phyloP scores from a whole-genome alignment of 2,797 vertebrate genomes.

The Labeo calbasu region DNA sequence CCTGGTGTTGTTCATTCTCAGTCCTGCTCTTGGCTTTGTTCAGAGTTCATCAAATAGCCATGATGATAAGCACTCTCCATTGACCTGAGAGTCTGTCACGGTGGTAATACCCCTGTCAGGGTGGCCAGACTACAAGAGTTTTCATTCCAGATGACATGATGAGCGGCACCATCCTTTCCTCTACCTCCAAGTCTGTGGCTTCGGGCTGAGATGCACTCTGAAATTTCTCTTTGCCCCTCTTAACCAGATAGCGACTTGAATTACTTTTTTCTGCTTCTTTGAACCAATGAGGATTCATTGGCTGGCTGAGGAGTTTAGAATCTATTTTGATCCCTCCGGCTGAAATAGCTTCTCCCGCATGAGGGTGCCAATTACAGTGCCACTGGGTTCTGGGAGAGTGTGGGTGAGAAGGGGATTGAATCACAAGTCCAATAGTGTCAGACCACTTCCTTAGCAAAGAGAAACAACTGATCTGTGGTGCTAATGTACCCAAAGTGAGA shows the following conservation, averaged over 20 bases:
- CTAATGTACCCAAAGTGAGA: conserved; percentile 21
- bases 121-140: conserved; percentile 30
- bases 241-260: conserved; percentile 29
- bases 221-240: conserved; percentile 41
- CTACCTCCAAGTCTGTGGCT: conserved; percentile 7
- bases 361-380: conserved; percentile 73
- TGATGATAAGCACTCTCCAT: conserved; percentile 30
- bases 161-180: background rate
- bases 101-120: conserved; percentile 24
- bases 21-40: conserved; percentile 30
- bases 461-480: conserved; percentile 26
- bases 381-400: conserved; percentile 49
- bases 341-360: conserved; percentile 67
- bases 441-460: conserved; percentile 23
- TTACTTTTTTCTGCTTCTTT: conserved; percentile 50
- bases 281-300: conserved; percentile 49
- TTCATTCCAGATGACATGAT: conserved; percentile 7
- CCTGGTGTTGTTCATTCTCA: conserved; percentile 18
- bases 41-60: conserved; percentile 43
- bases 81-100: conserved; percentile 37
- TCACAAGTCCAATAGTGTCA: conserved; percentile 54
- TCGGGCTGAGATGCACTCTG: conserved; percentile 20
- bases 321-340: conserved; percentile 65
- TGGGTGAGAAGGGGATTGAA: conserved; percentile 50
- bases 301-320: conserved; percentile 54